A percentile compares a stretch with the other conserved stretches of the same genome.
Evolutionary conservation across 2,888 invertebrate species (phyloP).

Genomic region (Nephrotoma flavescens): DNA sequence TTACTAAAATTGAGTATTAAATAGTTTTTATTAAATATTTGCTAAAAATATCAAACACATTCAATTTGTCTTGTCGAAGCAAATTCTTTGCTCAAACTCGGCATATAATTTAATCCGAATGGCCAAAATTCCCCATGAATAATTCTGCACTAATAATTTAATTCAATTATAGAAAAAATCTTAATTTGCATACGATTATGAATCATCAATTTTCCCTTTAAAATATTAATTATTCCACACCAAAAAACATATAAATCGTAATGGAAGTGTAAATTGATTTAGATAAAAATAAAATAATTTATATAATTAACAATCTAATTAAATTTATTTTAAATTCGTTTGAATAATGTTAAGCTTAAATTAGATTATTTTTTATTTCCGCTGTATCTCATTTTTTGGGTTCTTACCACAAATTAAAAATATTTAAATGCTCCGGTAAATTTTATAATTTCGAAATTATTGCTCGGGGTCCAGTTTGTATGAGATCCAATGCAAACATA

Average conservation of each 20-base stretch:
- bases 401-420: neutral
- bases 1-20: too few species aligned
- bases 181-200: neutral
- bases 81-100: too few species aligned
- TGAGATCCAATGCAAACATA: too few species aligned
- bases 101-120: too few species aligned
- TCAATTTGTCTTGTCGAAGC: too few species aligned
- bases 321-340: neutral
- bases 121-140: too few species aligned
- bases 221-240: neutral
- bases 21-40: too few species aligned
- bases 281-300: neutral
- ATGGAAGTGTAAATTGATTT: neutral
- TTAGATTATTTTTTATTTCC: neutral
- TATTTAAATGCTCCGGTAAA: neutral
- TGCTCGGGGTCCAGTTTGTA: too few species aligned
- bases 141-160: neutral
- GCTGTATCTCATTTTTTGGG: neutral
- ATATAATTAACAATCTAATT: neutral
- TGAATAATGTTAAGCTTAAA: neutral
- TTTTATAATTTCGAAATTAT: neutral
- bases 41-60: too few species aligned
- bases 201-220: neutral
- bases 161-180: neutral
- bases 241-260: neutral